Conservation (phyloP, 2,797 vertebrate species). For the Halcyon chelicuti region DNA sequence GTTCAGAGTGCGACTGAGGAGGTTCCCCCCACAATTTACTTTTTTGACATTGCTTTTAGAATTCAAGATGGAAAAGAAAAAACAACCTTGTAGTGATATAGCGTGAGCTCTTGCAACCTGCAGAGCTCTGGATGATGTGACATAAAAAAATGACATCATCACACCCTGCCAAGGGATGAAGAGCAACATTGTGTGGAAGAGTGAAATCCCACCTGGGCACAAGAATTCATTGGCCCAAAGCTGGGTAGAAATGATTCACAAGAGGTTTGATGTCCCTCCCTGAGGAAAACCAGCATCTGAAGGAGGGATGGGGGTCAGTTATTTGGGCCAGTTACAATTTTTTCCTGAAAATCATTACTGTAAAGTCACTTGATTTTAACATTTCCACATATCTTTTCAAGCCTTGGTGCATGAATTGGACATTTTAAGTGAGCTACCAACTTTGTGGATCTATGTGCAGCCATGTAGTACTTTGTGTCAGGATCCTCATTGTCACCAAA, state of each 20-base stretch:
- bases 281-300: not conserved
- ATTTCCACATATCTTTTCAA: not conserved
- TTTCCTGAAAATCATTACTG: not conserved
- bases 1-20: not conserved
- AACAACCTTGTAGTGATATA: fast-evolving
- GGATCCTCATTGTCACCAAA: not conserved
- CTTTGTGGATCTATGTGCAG: not conserved
- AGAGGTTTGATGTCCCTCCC: not conserved
- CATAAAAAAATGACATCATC: not conserved
- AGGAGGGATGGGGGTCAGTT: not conserved
- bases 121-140: not conserved
- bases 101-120: not conserved
- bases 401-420: not conserved
- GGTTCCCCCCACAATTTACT: not conserved
- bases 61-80: not conserved
- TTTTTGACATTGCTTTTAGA: not conserved
- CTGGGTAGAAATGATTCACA: not conserved
- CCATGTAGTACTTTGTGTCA: not conserved
- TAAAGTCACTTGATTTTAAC: not conserved
- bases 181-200: not conserved
- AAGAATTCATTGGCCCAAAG: not conserved
- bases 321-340: not conserved
- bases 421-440: not conserved
- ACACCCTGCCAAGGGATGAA: not conserved
- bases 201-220: not conserved